Evolutionary conservation across 2,113 vertebrate species (phyloP).

Genomic region (Cryptotis parvus): DNA sequence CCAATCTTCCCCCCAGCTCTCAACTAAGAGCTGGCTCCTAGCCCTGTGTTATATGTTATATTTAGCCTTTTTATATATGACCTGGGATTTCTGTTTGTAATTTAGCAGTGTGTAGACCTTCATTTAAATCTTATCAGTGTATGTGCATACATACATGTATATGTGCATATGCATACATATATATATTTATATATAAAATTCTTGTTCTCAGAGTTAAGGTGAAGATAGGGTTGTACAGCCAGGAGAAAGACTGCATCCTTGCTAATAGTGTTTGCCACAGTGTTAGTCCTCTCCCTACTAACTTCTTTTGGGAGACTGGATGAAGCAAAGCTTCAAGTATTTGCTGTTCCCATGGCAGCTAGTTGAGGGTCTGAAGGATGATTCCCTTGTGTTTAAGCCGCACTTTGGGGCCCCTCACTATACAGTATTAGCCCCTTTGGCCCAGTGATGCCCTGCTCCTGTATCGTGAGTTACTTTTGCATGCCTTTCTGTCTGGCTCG

Average conservation of each 20-base stretch:
- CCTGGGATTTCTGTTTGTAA: slow-evolving; percentile 74
- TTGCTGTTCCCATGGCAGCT: slow-evolving; percentile 79
- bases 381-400: slow-evolving; percentile 57
- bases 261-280: slow-evolving; percentile 73
- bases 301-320: slow-evolving; percentile 65
- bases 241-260: slow-evolving; percentile 53
- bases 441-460: slow-evolving; percentile 35
- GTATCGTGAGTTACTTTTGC: slow-evolving; percentile 72
- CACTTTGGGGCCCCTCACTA: slow-evolving; percentile 61
- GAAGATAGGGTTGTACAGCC: slow-evolving; percentile 32
- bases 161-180: not conserved
- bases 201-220: slow-evolving; percentile 56
- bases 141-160: slow-evolving; percentile 22
- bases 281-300: slow-evolving; percentile 71
- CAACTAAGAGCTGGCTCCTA: slow-evolving; percentile 64
- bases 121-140: slow-evolving; percentile 59
- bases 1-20: slow-evolving; percentile 67
- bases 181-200: slow-evolving; percentile 1
- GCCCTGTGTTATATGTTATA: slow-evolving; percentile 78
- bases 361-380: slow-evolving; percentile 64
- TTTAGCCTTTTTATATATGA: slow-evolving; percentile 82
- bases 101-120: slow-evolving; percentile 72
- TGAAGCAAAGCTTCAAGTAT: slow-evolving; percentile 77
- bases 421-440: slow-evolving; percentile 56
- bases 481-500: slow-evolving; percentile 60